Base-by-base conservation (phyloP, 92 coral and sea anemone species). In the Scolanthus callimorphus region DNA sequence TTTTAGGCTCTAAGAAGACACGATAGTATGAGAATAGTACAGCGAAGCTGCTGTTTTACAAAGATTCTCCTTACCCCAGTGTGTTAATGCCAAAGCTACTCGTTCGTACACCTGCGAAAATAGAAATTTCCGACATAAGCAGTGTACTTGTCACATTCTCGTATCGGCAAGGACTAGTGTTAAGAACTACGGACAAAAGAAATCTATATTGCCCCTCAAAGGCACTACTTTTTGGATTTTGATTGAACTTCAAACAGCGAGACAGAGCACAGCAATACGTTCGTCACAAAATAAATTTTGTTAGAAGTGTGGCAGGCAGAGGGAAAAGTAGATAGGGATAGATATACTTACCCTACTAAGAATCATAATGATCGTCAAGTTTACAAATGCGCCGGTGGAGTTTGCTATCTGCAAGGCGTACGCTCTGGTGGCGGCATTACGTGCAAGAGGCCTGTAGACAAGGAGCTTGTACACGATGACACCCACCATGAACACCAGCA, bases 401-500 rank as follows among this genome's bases (percentile, higher is more conserved):
- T 92, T 92, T 17, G 98, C 98, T 29, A 92, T 92, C 71, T 92
- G 98, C 38, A 74, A 85, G 17, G 98, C 98, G 57, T 90, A 85
- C 12, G 79, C 84, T 39, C 96, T 85, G 29, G 98, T 92, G 0
- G 94, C 62, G 12, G 96, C 79, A 50, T 89, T 92, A 25, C 85
- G 76, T 8, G 98, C 96, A 47, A 92, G 84, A 2, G 98, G 98
- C 57, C 98, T 81, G 60, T 92, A 92, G 45, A 92, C 92, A 62
- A 92, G 64, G 70, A 92, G 73, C 72, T 92, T 92, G 66, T 92
- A 92, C 61, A 92, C 98, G 25, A 92, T 92, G 0, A 92, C 98
- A 30, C 98, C 98, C 37, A 92, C 94, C 98, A 92, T 92, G 39
- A 92, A 92, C 71, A 92, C 98, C 96, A 92, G 74, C 77, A 92